A percentile compares a stretch with the other conserved stretches of the same genome.
Evolutionary conservation across 2,888 invertebrate species (phyloP).

Genomic region (Kryphioiulus occultus): DNA sequence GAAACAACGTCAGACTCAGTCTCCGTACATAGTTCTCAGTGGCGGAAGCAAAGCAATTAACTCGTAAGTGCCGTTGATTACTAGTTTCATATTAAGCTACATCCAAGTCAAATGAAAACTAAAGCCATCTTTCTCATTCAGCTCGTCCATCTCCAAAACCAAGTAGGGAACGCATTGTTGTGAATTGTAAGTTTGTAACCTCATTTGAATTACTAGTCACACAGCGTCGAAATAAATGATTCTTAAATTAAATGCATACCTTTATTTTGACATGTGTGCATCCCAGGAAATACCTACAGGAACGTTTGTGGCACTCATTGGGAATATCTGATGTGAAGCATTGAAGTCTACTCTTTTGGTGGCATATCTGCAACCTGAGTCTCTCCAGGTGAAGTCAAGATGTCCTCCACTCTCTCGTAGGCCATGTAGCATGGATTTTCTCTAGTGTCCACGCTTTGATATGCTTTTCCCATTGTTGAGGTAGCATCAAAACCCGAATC

Average conservation of each 20-base stretch:
- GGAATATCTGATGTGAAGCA: background rate
- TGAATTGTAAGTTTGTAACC: background rate
- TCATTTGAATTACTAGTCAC: background rate
- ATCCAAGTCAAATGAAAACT: background rate
- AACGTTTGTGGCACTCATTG: background rate
- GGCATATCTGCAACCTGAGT: background rate
- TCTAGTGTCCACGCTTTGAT: constrained; percentile 9
- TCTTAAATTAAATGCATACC: constrained; percentile 10
- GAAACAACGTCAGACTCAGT: constrained; percentile 93
- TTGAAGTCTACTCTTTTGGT: background rate
- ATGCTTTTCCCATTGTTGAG: background rate
- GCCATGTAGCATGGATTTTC: constrained; percentile 49
- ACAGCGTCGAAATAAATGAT: background rate
- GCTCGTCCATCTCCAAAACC: constrained; percentile 46
- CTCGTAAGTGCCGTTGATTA: constrained; percentile 49
- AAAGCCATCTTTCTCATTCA: background rate
- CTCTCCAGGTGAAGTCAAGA: background rate
- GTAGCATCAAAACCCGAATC: background rate
- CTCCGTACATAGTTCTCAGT: constrained; percentile 90
- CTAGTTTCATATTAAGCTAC: background rate
- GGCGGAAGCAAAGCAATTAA: constrained; percentile 66
- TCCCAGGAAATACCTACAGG: background rate
- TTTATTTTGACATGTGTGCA: constrained; percentile 17
- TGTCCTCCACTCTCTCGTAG: constrained; percentile 48
- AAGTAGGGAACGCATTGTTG: background rate